Conservation (phyloP, 2,113 vertebrate genomes). For the Petaurus breviceps region DNA sequence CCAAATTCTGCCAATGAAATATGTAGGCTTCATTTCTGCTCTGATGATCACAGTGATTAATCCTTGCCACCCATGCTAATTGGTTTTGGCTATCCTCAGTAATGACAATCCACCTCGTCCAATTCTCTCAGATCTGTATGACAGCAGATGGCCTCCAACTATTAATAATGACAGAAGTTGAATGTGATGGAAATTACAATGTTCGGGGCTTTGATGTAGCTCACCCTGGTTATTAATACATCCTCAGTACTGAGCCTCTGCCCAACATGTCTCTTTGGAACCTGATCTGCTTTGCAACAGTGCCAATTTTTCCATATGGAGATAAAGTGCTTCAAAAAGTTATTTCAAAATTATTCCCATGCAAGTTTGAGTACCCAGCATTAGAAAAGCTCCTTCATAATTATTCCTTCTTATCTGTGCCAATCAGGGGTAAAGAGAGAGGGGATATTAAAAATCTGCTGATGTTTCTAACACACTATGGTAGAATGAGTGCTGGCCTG, state of each 20-base stretch:
- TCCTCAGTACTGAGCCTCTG: background rate
- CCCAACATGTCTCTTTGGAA: background rate
- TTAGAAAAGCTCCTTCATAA: background rate
- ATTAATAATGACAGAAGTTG: background rate
- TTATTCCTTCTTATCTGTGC: background rate
- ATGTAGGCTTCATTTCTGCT: conserved; percentile 32
- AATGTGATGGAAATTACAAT: background rate
- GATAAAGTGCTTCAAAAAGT: background rate
- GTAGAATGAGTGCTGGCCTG: background rate
- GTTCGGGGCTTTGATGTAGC: background rate
- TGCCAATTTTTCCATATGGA: background rate
- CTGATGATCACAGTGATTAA: conserved; percentile 31
- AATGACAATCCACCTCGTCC: background rate
- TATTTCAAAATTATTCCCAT: background rate
- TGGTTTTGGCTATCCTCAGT: conserved; percentile 40
- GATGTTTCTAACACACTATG: background rate
- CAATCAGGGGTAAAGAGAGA: background rate
- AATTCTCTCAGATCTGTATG: conserved; percentile 1
- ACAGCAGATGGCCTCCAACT: conserved; percentile 1
- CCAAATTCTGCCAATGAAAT: background rate
- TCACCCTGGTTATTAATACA: background rate
- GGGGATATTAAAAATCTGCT: background rate
- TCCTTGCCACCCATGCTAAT: conserved; percentile 20
- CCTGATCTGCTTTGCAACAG: background rate
- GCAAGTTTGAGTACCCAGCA: background rate